Evolutionary conservation across 2,113 vertebrate species (phyloP), one percentile per base, ranked within the genome.

Genomic region (Oryzias woworae): DNA sequence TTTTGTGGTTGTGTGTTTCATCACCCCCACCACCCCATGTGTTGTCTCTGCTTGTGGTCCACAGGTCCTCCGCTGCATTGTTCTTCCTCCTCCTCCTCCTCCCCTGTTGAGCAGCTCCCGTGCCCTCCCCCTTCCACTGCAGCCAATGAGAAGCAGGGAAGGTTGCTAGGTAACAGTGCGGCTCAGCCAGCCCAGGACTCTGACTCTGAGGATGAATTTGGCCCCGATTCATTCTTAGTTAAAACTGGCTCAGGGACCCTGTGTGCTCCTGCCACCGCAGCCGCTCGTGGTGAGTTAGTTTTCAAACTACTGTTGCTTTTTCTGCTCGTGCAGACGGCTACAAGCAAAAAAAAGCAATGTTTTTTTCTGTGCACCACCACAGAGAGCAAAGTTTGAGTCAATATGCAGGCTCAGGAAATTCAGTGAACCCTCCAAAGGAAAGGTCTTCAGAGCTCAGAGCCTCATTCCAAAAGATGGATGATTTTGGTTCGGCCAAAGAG

Each of bases 181-280:
- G 93, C 93, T 94, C 95, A 92, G 92, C 93, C 94, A 92, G 91
- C 93, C 94, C 94, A 90, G 92, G 94, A 94, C 92, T 96, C 95
- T 92, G 95, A 98, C 91, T 96, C 95, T 90, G 95, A 98, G 84
- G 95, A 96, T 94, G 96, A 97, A 93, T 96, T 96, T 95, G 94
- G 92, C 91, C 94, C 95, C 86, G 93, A 94, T 93, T 95, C 95
- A 87, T 95, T 98, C 95, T 94, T 95, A 97, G 97, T 94, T 95
- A 94, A 94, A 93, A 95, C 93, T 92, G 95, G 94, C 93, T 96
- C 96, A 87, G 94, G 93, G 88, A 97, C 91, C 90, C 92, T 94
- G 89, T 94, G 90, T 85, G 93, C 93, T 90, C 90, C 95, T 62
- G 78, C 93, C 82, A 61, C 89, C 66, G 82, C 87, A 56, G 59